Percentiles rank a stretch among this genome's conserved stretches.
Conservation (phyloP, 2,888 invertebrate genomes). For the Dolichomitus sp. region DNA sequence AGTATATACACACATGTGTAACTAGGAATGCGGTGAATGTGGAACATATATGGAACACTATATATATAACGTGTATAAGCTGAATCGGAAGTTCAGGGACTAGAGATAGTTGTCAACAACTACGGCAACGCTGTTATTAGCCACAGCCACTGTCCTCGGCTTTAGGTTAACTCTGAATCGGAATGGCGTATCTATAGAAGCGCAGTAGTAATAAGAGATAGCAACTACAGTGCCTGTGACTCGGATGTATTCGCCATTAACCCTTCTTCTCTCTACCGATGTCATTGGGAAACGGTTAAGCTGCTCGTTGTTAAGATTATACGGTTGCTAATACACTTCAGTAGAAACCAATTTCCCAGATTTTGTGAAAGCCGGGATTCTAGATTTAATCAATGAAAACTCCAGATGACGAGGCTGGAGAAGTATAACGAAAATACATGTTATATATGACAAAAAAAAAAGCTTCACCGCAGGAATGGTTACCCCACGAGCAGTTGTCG, state of each 20-base stretch:
- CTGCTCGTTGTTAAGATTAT: conserved; percentile 31
- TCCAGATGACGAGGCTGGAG: background rate
- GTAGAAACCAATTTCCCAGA: conserved; percentile 39
- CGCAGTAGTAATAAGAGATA: conserved; percentile 59
- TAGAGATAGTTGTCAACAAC: conserved; percentile 42
- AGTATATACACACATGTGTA: background rate
- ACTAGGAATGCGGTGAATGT: background rate
- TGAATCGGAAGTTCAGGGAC: conserved; percentile 34
- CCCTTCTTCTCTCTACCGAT: conserved; percentile 30
- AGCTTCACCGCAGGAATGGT: background rate
- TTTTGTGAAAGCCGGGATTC: conserved; percentile 9
- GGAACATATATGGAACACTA: conserved; percentile 15
- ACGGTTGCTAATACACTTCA: conserved; percentile 45
- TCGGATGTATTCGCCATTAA: conserved; percentile 54
- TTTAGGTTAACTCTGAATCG: conserved; percentile 9
- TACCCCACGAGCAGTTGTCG: background rate
- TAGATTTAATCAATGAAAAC: conserved; percentile 11
- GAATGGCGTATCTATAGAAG: conserved; percentile 3
- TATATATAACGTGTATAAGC: conserved; percentile 17
- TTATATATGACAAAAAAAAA: background rate
- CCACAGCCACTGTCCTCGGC: conserved; percentile 1
- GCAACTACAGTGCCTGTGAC: conserved; percentile 34
- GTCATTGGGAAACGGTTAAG: conserved; percentile 38
- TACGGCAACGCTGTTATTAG: conserved; percentile 41
- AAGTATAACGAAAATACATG: background rate